phyloP scores from a whole-genome alignment of 2,888 invertebrate genomes.

The Cheilosia urbana region DNA sequence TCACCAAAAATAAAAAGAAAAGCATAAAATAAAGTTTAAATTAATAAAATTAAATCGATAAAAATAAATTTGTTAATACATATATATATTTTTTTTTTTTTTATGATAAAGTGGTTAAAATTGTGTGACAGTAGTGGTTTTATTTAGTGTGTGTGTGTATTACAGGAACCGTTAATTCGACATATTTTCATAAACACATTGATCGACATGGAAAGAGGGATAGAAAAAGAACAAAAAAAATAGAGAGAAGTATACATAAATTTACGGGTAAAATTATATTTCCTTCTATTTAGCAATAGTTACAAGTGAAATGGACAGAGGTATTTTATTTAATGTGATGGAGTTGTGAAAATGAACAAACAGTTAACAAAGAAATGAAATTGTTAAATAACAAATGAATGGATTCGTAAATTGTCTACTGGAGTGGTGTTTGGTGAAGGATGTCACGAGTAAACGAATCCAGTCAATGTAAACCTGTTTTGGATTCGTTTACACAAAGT shows the following conservation, averaged over 20 bases:
- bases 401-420: not conserved
- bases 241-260: conserved; percentile 75
- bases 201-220: conserved; percentile 74
- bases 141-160: conserved; percentile 21
- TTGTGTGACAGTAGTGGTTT: conserved; percentile 3
- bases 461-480: not conserved
- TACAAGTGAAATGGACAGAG: not conserved
- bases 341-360: not conserved
- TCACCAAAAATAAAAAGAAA: conserved; percentile 66
- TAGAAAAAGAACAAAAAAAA: conserved; percentile 79
- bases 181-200: conserved; percentile 44
- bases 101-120: not conserved
- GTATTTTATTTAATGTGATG: not conserved
- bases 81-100: conserved; percentile 42
- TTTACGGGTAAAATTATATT: conserved; percentile 44
- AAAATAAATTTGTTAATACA: conserved; percentile 67
- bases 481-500: conserved; percentile 1
- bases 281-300: not conserved
- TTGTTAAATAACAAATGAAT: not conserved
- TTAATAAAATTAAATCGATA: conserved; percentile 47
- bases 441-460: not conserved
- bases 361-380: not conserved
- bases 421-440: not conserved
- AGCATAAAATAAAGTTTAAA: conserved; percentile 51
- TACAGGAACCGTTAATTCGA: conserved; percentile 58